Percentiles rank a stretch among this genome's conserved stretches.
These are phyloP conservation scores for Ooceraea biroi DNA, from an alignment of 1,140 invertebrate genomes.

Conservation along the genomic window DNA sequence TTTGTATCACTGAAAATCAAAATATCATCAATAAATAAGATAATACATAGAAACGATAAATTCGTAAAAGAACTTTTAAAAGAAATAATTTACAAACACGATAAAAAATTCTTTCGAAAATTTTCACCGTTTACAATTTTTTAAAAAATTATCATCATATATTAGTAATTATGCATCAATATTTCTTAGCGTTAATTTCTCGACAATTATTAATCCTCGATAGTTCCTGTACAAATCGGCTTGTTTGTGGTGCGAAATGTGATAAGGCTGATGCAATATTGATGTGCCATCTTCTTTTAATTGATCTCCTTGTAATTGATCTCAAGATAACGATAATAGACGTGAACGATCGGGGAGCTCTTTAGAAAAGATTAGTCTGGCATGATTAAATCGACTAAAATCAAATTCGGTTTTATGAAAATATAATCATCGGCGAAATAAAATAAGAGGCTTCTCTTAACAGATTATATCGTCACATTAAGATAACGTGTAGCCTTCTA, in stretches of 20 bases:
- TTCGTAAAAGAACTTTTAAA: neutral
- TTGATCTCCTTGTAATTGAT: constrained; percentile 33
- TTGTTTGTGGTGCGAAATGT: neutral
- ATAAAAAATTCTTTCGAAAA: too few species aligned
- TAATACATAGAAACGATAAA: neutral
- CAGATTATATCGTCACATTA: neutral
- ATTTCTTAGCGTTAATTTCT: too few species aligned
- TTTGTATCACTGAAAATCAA: neutral
- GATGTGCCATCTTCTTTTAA: neutral
- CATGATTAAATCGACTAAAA: constrained; percentile 17
- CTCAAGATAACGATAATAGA: constrained; percentile 29
- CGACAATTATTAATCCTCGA: neutral
- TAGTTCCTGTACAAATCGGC: neutral
- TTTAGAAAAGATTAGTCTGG: constrained; percentile 14
- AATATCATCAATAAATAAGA: constrained; percentile 10
- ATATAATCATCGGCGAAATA: constrained; percentile 6
- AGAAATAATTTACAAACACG: neutral
- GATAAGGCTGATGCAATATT: constrained; percentile 30
- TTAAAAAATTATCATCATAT: neutral
- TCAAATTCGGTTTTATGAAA: constrained; percentile 19
- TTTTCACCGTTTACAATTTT: too few species aligned
- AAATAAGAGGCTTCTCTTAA: neutral
- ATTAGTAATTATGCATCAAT: neutral
- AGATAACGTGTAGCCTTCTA: neutral
- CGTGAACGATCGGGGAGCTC: neutral